A percentile compares a stretch with the other conserved stretches of the same genome.
phyloP scores from a whole-genome alignment of 53 echinoderm and acorn worm species.

The Holothuria scabra region DNA sequence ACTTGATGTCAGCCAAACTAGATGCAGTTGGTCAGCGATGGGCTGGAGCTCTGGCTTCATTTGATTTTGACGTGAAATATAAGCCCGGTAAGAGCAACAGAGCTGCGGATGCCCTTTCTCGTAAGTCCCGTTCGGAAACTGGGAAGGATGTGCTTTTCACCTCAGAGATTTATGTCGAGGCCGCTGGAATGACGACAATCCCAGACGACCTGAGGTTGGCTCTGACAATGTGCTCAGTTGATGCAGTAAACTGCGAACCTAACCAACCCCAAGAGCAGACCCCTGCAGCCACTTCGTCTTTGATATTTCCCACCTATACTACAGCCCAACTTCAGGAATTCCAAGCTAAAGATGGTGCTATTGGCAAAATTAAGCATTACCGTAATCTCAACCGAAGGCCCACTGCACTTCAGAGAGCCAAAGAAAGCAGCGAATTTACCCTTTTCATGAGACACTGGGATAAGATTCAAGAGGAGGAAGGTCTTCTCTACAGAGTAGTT shows the following conservation, averaged over 20 bases:
- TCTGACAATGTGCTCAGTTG: no score
- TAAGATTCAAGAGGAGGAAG: constrained; percentile 45
- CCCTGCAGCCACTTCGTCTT: not conserved
- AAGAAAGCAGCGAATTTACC: not conserved
- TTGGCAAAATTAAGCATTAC: constrained; percentile 12
- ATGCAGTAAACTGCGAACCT: not conserved
- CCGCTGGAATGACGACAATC: constrained; percentile 8
- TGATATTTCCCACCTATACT: constrained; percentile 44
- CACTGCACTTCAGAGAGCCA: constrained; percentile 5
- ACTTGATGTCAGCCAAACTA: constrained; percentile 52
- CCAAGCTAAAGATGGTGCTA: constrained; percentile 39
- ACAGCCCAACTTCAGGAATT: constrained; percentile 24
- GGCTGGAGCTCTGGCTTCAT: constrained; percentile 38
- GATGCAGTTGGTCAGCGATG: constrained; percentile 45
- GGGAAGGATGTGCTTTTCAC: not conserved
- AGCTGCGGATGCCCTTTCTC: constrained; percentile 45
- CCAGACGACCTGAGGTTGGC: not conserved
- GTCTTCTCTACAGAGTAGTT: constrained; percentile 15
- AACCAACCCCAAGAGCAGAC: no score
- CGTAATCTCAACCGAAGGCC: not conserved
- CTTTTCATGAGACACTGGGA: constrained; percentile 38
- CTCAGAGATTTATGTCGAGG: not conserved
- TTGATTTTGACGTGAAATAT: constrained; percentile 52
- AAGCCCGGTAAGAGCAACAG: constrained; percentile 34
- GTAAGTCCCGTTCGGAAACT: not conserved